Evolutionary conservation across 1,140 invertebrate genomes (phyloP).

Genomic region (Drosophila sp.): DNA sequence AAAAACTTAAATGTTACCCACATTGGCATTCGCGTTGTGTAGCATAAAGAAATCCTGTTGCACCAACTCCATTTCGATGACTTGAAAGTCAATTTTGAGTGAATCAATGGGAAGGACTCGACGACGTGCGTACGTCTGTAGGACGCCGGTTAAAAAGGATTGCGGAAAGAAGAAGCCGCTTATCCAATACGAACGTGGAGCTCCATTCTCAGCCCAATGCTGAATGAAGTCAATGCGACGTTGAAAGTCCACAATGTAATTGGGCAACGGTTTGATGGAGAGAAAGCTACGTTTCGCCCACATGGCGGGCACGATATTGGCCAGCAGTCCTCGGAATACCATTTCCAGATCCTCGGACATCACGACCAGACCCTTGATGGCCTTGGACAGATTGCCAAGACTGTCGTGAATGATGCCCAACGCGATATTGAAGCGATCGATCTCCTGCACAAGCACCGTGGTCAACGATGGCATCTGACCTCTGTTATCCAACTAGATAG

Average conservation of each 20-base stretch:
- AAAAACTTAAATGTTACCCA: constrained; percentile 35
- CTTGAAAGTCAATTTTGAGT: constrained; percentile 91
- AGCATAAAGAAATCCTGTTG: constrained; percentile 88
- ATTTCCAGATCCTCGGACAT: constrained; percentile 95
- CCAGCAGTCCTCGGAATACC: constrained; percentile 91
- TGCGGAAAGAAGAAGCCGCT: constrained; percentile 96
- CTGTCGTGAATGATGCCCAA: constrained; percentile 89
- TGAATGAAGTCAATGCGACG: constrained; percentile 91
- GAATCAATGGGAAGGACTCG: constrained; percentile 94
- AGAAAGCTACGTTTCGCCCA: constrained; percentile 94
- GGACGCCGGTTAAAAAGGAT: constrained; percentile 93
- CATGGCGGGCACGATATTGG: constrained; percentile 91
- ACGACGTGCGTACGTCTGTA: constrained; percentile 94
- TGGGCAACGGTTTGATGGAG: constrained; percentile 92
- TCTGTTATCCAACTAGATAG: constrained; percentile 86
- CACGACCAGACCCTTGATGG: constrained; percentile 93
- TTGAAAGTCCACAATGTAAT: constrained; percentile 92
- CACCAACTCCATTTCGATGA: constrained; percentile 86
- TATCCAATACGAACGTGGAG: constrained; percentile 94
- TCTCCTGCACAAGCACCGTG: constrained; percentile 93
- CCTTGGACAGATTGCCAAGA: constrained; percentile 91
- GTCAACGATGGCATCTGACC: constrained; percentile 91
- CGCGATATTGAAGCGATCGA: constrained; percentile 93
- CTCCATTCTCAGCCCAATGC: constrained; percentile 89
- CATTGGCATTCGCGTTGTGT: constrained; percentile 81